These are phyloP conservation scores for Cataglyphis cursor DNA, from an alignment of 2,888 invertebrate species.

Conservation along the genomic window DNA sequence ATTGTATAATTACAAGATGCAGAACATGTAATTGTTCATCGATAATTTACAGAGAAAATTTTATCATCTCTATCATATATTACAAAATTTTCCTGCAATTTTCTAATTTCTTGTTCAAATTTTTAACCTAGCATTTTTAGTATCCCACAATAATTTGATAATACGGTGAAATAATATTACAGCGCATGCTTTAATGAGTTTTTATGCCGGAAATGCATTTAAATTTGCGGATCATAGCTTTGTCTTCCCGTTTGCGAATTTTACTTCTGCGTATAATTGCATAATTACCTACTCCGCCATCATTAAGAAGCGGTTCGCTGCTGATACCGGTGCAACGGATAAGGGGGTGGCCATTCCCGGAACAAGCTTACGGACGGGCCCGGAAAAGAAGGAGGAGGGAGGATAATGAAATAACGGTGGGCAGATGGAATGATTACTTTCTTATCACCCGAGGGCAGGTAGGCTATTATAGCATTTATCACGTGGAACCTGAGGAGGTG, in stretches of 20 bases:
- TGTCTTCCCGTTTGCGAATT: neutral
- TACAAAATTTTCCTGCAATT: neutral
- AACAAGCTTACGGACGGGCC: neutral
- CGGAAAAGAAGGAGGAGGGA: neutral
- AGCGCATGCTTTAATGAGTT: neutral
- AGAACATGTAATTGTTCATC: neutral
- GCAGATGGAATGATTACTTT: constrained; percentile 81
- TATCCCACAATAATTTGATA: neutral
- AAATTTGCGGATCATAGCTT: neutral
- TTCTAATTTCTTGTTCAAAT: neutral
- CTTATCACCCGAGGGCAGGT: constrained; percentile 78
- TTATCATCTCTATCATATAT: neutral
- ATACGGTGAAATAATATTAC: neutral
- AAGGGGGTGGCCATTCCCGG: constrained; percentile 1
- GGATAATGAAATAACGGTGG: constrained; percentile 78
- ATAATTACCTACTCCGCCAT: constrained; percentile 65
- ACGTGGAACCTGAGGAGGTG: constrained; percentile 66
- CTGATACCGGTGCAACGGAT: constrained; percentile 28
- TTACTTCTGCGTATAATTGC: constrained; percentile 64
- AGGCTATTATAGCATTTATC: constrained; percentile 80
- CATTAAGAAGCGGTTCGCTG: constrained; percentile 14
- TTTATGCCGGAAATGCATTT: neutral
- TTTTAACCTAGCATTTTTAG: too few relatives aligned
- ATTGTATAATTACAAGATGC: neutral
- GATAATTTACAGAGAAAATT: neutral